Percentiles rank a stretch among this genome's conserved stretches.
These are phyloP conservation scores for Leucoraja ocellata DNA, from an alignment of 2,797 vertebrate species.

Conservation along the genomic window DNA sequence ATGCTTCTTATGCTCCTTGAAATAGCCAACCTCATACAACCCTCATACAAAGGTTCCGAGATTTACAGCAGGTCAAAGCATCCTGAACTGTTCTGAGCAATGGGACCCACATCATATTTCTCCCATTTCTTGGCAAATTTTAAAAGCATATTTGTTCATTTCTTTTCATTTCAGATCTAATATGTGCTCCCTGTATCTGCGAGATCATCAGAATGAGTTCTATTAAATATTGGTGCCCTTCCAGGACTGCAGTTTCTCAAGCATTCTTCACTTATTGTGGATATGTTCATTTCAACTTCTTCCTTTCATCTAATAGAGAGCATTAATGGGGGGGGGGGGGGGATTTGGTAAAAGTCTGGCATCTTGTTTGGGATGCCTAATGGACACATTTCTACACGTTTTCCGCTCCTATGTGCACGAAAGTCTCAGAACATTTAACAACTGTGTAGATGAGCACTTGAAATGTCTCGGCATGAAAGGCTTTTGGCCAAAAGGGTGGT, in stretches of 20 bases:
- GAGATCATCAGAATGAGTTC: neutral
- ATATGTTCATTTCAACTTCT: neutral
- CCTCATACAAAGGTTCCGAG: neutral
- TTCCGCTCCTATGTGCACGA: neutral
- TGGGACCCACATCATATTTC: neutral
- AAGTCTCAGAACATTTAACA: neutral
- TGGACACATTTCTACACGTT: neutral
- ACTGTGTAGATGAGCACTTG: too few species aligned
- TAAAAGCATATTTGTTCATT: constrained; percentile 6
- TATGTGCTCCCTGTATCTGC: neutral
- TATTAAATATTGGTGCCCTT: neutral
- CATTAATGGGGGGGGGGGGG: neutral
- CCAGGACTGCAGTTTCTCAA: neutral
- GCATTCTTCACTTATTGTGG: neutral
- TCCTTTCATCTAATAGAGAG: neutral
- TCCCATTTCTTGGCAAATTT: neutral
- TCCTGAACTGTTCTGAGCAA: neutral
- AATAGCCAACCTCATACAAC: neutral
- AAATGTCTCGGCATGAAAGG: too few species aligned
- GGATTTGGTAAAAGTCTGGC: neutral
- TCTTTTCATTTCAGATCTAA: neutral
- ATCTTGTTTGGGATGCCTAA: neutral
- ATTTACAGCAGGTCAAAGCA: neutral
- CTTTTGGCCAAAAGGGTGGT: too few species aligned
- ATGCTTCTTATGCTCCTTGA: neutral